These are phyloP conservation scores for Stegodyphus dumicola DNA, from an alignment of 1,140 invertebrate genomes.

Conservation along the genomic window DNA sequence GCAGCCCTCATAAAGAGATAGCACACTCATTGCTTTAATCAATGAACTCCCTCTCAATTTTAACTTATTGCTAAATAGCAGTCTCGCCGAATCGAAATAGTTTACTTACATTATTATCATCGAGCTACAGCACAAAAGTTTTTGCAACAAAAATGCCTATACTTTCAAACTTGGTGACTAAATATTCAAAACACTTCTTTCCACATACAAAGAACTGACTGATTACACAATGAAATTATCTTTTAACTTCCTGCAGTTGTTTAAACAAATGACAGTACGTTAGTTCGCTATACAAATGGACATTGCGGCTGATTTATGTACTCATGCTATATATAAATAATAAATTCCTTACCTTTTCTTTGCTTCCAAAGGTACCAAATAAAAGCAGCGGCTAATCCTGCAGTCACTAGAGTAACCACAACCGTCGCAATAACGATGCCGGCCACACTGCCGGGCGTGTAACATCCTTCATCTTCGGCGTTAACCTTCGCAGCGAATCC, in stretches of 20 bases:
- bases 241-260: not conserved
- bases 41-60: too few relatives aligned
- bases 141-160: not conserved
- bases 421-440: slow-evolving; percentile 73
- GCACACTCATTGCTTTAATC: too few relatives aligned
- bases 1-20: too few relatives aligned
- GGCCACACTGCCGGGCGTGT: slow-evolving; percentile 70
- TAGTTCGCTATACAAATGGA: slow-evolving; percentile 35
- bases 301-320: not conserved
- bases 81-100: too few relatives aligned
- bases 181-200: not conserved
- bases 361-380: slow-evolving; percentile 61
- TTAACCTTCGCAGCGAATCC: not conserved
- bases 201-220: not conserved
- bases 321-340: not conserved
- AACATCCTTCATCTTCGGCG: slow-evolving; percentile 62
- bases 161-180: not conserved
- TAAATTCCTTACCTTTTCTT: slow-evolving; percentile 28
- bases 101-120: too few relatives aligned
- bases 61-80: too few relatives aligned
- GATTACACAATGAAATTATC: not conserved
- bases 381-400: slow-evolving; percentile 66
- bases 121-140: too few relatives aligned
- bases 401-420: slow-evolving; percentile 69
- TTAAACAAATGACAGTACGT: slow-evolving; percentile 62